These are phyloP conservation scores for Actinia tenebrosa DNA, from an alignment of 64 coral and sea anemone genomes.

Conservation along the genomic window DNA sequence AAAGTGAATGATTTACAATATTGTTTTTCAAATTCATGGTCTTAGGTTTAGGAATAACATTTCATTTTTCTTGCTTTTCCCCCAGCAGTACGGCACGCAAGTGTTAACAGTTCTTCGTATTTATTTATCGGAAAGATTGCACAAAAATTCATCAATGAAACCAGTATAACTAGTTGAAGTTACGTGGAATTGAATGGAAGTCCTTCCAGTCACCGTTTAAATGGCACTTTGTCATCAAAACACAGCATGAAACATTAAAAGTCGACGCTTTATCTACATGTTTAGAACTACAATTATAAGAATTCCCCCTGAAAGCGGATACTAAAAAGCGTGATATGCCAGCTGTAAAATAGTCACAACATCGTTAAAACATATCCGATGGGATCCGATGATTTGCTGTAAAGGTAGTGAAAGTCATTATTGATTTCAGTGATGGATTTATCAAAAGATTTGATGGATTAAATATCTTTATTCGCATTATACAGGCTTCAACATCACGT, in stretches of 20 bases:
- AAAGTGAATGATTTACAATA: no score
- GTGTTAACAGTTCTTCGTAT: neutral
- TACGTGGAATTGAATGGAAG: neutral
- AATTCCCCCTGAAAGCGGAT: no score
- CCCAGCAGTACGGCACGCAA: no score
- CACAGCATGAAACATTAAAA: neutral
- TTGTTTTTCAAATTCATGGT: no score
- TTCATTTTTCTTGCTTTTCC: no score
- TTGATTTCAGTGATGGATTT: neutral
- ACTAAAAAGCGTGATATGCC: no score
- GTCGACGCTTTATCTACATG: neutral
- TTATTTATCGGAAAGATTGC: neutral
- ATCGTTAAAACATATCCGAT: no score
- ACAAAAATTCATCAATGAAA: neutral
- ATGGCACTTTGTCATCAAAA: neutral
- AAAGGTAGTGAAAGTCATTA: no score
- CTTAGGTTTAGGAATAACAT: no score
- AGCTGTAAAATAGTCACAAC: neutral
- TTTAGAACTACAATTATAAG: neutral
- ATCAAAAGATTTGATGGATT: neutral
- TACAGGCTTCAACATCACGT: neutral
- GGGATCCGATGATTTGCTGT: no score
- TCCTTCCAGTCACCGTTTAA: neutral
- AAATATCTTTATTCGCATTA: neutral
- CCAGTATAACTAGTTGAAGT: neutral